Evolutionary conservation across 2,797 vertebrate species (phyloP), one percentile per base, ranked within the genome.

Genomic region (Bradypus variegatus): DNA sequence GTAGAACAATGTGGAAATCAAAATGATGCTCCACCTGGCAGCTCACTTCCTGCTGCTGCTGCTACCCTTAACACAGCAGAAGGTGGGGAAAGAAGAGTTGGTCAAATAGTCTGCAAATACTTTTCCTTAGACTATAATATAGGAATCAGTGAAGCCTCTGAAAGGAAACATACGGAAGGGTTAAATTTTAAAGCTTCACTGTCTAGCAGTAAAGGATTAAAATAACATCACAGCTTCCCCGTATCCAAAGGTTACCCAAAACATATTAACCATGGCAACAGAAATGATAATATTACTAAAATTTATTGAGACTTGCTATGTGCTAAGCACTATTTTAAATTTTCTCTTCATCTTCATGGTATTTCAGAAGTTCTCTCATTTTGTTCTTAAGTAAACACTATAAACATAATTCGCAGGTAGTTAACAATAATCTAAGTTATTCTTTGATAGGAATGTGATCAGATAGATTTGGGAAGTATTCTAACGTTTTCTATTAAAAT

Each of bases 311-410:
- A 69, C 15, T 45, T 79, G 14, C 23, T 65, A 69, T 10, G 41
- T 82, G 6, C 48, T 25, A 75, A 23, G 29, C 14, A 33, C 55
- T 89, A 55, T 84, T 80, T 65, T 62, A 48, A 92, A 36, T 84
- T 85, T 70, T 16, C 18, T 78, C 33, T 13, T 12, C n/a, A 60
- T 41, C 33, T 13, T 12, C n/a, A 60, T 41, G 16, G 5, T 41
- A 92, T 60, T 64, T 92, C 81, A 91, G 23, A 70, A 60, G 81
- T 92, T 85, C 27, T 62, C 48, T 23, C 62, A 14, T 41, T 62
- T 83, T 93, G 3, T 65, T 83, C 50, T 83, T 60, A 89, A 45
- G 19, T 29, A 85, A 89, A 87, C 11, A 72, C 11, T 38, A 31
- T 13, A 50, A 58, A 72, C 50, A 64, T 62, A 62, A 94, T 19